These are phyloP conservation scores for Hydraecia micacea DNA, from an alignment of 2,888 invertebrate genomes.

Conservation along the genomic window DNA sequence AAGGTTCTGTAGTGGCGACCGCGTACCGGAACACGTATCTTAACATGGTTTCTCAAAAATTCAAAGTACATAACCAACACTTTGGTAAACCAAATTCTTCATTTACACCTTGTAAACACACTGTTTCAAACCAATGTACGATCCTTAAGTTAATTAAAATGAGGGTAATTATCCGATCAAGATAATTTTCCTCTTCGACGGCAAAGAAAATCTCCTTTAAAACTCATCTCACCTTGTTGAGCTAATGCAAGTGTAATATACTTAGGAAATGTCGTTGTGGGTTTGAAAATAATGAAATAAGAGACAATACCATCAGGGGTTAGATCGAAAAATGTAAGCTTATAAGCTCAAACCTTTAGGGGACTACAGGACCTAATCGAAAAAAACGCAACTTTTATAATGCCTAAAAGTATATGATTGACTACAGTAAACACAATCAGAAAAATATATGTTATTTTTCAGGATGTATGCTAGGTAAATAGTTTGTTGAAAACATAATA, in stretches of 20 bases:
- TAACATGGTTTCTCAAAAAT: neutral
- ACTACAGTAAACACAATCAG: too few species aligned
- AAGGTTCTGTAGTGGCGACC: too few species aligned
- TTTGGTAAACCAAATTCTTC: neutral
- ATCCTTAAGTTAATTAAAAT: conserved; percentile 75
- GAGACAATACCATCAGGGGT: neutral
- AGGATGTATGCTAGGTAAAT: too few species aligned
- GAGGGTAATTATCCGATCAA: conserved; percentile 78
- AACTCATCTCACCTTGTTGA: conserved; percentile 65
- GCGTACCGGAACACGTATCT: too few species aligned
- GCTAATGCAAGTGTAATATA: conserved; percentile 50
- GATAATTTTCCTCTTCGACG: conserved; percentile 81
- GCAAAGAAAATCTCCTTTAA: conserved; percentile 78
- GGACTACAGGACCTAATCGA: too few species aligned
- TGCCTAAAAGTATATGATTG: too few species aligned
- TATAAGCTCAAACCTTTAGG: neutral
- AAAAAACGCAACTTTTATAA: too few species aligned
- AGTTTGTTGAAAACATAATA: too few species aligned
- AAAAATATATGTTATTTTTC: too few species aligned
- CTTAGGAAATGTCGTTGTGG: conserved; percentile 44
- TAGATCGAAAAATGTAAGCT: neutral
- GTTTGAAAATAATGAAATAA: conserved; percentile 22
- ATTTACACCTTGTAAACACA: conserved; percentile 5
- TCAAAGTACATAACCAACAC: neutral
- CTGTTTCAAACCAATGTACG: conserved; percentile 41